A percentile compares a stretch with the other conserved stretches of the same genome.
Evolutionary conservation across 1,140 invertebrate species (phyloP).

Genomic region (Brachionus rubens): DNA sequence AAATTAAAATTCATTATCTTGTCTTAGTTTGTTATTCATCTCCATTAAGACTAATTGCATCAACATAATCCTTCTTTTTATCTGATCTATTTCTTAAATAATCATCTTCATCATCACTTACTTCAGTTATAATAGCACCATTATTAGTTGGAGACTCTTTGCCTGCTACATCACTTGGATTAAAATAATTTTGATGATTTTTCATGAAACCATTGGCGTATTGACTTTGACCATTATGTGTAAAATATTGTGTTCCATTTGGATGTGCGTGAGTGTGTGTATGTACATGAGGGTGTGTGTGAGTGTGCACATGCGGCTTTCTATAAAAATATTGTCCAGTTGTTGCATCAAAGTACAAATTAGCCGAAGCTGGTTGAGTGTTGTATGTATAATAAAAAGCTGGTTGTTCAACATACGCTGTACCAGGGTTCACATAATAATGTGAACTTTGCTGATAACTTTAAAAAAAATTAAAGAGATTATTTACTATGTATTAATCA

Average conservation of each 20-base stretch:
- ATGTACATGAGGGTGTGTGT: background rate
- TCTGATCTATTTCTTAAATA: conserved; percentile 13
- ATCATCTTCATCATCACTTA: conserved; percentile 38
- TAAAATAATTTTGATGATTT: conserved; percentile 7
- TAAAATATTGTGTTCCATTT: background rate
- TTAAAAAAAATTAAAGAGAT: background rate
- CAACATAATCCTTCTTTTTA: conserved; percentile 41
- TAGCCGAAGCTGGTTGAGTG: background rate
- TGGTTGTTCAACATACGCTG: background rate
- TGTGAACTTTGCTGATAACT: background rate
- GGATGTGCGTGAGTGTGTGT: background rate
- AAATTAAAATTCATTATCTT: no score
- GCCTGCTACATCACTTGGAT: background rate
- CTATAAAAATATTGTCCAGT: conserved; percentile 34
- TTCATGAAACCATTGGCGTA: background rate
- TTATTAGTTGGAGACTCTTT: background rate
- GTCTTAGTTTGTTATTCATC: conserved; percentile 42
- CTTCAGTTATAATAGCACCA: conserved; percentile 40
- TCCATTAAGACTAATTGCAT: conserved; percentile 39
- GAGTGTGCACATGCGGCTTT: background rate
- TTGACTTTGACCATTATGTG: background rate
- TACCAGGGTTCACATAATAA: background rate
- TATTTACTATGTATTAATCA: no score
- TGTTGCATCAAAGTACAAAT: background rate
- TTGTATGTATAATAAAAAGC: conserved; percentile 14